Conservation (phyloP, 2,113 vertebrate genomes). For the Loxodonta africana region DNA sequence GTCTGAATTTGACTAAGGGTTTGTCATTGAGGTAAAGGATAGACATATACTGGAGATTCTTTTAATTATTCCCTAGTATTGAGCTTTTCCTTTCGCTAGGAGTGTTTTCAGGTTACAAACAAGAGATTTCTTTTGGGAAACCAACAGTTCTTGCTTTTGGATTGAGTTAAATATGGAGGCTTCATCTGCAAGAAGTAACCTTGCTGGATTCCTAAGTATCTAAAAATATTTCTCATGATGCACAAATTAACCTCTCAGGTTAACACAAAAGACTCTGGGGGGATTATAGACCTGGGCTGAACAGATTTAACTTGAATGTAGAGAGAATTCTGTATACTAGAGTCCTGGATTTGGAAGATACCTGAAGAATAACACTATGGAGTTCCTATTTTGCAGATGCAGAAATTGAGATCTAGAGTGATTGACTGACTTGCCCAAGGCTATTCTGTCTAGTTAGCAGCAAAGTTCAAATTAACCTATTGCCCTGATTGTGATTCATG, state of each 20-base stretch:
- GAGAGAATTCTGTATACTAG: neutral
- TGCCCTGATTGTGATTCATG: neutral
- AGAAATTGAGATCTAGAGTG: neutral
- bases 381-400: neutral
- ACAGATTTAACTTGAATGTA: neutral
- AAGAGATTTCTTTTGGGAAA: slow-evolving; percentile 32
- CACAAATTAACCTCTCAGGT: slow-evolving; percentile 66
- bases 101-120: slow-evolving; percentile 34
- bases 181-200: slow-evolving; percentile 18
- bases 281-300: slow-evolving; percentile 33
- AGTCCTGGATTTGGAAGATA: slow-evolving; percentile 3
- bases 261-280: slow-evolving; percentile 65
- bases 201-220: neutral
- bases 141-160: neutral
- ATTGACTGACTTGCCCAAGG: neutral
- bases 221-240: neutral
- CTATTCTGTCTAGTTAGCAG: neutral
- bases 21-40: neutral
- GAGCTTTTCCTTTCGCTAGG: neutral
- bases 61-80: neutral
- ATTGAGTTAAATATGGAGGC: slow-evolving; percentile 64
- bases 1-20: neutral
- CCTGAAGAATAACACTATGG: neutral
- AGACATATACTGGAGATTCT: neutral
- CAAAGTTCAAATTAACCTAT: neutral